Conservation (phyloP, 2,113 vertebrate species). For the Protobothrops flavoviridis region DNA sequence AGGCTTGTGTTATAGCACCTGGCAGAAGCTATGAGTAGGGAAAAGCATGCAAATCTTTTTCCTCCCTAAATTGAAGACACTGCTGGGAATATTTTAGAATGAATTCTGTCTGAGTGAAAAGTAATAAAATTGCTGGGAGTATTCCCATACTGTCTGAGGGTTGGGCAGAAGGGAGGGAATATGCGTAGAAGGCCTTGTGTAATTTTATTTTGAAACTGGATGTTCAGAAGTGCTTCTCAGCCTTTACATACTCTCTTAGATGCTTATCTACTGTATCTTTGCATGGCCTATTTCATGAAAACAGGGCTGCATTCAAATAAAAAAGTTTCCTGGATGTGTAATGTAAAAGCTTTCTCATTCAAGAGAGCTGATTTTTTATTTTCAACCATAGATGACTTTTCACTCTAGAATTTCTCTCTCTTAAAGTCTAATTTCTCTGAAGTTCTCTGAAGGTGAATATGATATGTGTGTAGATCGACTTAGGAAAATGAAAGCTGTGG, state of each 20-base stretch:
- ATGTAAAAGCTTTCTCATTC: not conserved
- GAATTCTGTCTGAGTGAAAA: not conserved
- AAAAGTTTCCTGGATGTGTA: not conserved
- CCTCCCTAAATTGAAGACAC: not conserved
- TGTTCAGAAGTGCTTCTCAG: not conserved
- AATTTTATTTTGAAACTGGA: slow-evolving; percentile 11
- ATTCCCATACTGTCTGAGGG: slow-evolving; percentile 23
- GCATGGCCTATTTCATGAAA: not conserved
- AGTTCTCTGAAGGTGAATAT: not conserved
- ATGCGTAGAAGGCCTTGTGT: not conserved
- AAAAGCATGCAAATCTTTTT: not conserved
- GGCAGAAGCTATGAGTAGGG: not conserved
- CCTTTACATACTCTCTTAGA: not conserved
- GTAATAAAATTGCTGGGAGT: not conserved
- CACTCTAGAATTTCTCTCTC: not conserved
- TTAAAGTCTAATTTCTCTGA: not conserved
- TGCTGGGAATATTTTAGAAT: not conserved
- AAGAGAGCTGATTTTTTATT: not conserved
- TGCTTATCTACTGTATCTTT: not conserved
- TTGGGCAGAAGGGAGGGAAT: not conserved
- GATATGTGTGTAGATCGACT: not conserved
- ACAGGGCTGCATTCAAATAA: not conserved
- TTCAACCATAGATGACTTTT: not conserved
- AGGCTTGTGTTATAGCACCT: not conserved
- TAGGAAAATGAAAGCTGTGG: not conserved